Evolutionary conservation across 23 tunicate genomes (phyloP).

Genomic region (Trididemnum miniatum): DNA sequence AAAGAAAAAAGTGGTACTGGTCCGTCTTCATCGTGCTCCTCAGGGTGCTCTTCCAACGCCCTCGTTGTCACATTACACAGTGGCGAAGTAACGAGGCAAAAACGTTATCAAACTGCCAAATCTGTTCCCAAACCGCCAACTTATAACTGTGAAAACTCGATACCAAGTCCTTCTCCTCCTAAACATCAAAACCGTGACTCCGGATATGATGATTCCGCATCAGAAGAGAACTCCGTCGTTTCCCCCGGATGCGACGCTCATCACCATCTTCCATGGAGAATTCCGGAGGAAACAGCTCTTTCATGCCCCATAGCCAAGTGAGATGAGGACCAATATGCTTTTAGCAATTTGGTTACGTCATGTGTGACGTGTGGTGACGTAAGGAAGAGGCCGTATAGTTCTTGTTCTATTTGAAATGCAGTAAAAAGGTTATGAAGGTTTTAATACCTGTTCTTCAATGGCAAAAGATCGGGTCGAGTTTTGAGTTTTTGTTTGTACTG

Average conservation of each 20-base stretch:
- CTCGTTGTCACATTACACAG: neutral
- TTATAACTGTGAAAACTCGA: slow-evolving; percentile 38
- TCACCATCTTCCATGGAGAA: slow-evolving; percentile 31
- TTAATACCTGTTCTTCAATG: no score
- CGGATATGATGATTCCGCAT: slow-evolving; percentile 42
- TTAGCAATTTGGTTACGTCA: no score
- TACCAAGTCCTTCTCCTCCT: neutral
- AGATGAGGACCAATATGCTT: no score
- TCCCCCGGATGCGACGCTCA: neutral
- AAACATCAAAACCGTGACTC: slow-evolving; percentile 52
- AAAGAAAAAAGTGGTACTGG: neutral
- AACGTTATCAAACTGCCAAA: no score
- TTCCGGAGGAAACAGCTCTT: slow-evolving; percentile 26
- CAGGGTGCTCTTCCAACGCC: slow-evolving; percentile 23
- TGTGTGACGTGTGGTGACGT: no score
- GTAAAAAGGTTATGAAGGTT: no score
- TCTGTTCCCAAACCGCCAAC: slow-evolving; percentile 24
- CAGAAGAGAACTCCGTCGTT: neutral
- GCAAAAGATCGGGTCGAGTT: no score
- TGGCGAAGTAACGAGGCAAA: slow-evolving; percentile 31
- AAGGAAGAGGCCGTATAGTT: no score
- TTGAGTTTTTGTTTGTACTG: no score
- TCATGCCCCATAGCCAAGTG: no score
- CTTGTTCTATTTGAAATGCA: neutral
- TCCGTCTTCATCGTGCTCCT: slow-evolving; percentile 32